These are phyloP conservation scores for Mylabris phalerata DNA, from an alignment of 1,140 invertebrate genomes.

Conservation along the genomic window DNA sequence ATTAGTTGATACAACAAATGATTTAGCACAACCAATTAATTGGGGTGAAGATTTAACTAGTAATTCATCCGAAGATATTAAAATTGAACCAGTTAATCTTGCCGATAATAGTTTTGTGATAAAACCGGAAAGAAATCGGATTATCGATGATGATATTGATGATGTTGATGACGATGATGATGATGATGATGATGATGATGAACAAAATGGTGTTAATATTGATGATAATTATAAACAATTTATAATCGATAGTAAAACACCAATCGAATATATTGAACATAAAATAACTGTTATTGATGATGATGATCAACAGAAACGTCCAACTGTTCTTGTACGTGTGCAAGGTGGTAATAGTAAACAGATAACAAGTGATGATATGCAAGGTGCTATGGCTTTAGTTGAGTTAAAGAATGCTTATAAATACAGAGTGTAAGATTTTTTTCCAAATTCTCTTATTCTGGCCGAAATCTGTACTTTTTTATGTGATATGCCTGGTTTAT, in stretches of 20 bases:
- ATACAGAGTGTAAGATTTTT: not conserved
- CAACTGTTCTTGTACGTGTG: slow-evolving; percentile 49
- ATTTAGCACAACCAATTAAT: slow-evolving; percentile 44
- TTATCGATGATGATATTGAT: not conserved
- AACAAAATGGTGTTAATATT: no score
- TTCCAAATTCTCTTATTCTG: no score
- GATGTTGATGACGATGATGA: not conserved
- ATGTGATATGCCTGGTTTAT: no score
- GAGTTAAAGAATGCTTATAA: slow-evolving; percentile 44
- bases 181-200: no score
- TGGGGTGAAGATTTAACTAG: slow-evolving; percentile 30
- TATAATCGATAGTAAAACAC: no score
- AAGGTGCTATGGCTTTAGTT: slow-evolving; percentile 59
- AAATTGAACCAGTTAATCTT: slow-evolving; percentile 11
- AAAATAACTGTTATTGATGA: slow-evolving; percentile 13
- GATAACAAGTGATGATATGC: slow-evolving; percentile 38
- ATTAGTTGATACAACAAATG: slow-evolving; percentile 43
- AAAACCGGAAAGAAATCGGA: slow-evolving; percentile 9
- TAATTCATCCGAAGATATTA: slow-evolving; percentile 16
- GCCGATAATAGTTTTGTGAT: not conserved
- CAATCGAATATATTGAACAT: not conserved
- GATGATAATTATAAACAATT: no score
- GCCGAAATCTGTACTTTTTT: no score
- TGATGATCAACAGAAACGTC: slow-evolving; percentile 44
- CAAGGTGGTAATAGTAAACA: slow-evolving; percentile 42